A percentile compares a stretch with the other conserved stretches of the same genome.
Evolutionary conservation across 1,140 invertebrate genomes (phyloP).

Genomic region (Frieseomelitta varia): DNA sequence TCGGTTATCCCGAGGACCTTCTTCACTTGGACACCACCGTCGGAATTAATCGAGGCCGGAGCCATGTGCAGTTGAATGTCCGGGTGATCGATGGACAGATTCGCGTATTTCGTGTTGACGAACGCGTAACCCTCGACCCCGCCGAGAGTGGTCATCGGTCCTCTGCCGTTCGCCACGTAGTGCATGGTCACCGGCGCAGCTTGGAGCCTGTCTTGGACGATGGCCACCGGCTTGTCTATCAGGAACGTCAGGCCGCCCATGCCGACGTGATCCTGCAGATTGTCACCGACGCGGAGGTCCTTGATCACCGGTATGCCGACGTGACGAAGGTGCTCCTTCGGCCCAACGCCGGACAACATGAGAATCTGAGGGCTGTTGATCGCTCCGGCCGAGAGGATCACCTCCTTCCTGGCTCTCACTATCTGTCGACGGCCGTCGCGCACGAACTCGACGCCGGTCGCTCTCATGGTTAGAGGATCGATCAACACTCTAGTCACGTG

Average conservation of each 20-base stretch:
- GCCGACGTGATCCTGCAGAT: constrained; percentile 92
- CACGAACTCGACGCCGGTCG: constrained; percentile 89
- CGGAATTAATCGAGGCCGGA: constrained; percentile 91
- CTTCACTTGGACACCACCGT: constrained; percentile 87
- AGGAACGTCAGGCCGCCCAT: constrained; percentile 91
- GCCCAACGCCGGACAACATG: constrained; percentile 94
- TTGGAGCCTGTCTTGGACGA: constrained; percentile 88
- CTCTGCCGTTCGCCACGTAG: constrained; percentile 88
- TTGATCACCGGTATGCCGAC: constrained; percentile 88
- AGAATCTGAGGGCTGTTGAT: constrained; percentile 92
- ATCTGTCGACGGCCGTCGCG: constrained; percentile 86
- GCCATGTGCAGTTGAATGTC: constrained; percentile 95
- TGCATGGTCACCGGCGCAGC: constrained; percentile 90
- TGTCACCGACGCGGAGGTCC: constrained; percentile 90
- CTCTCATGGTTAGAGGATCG: constrained; percentile 87
- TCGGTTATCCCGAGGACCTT: constrained; percentile 93
- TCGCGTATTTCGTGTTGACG: constrained; percentile 91
- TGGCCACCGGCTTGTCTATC: constrained; percentile 88
- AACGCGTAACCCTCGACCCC: constrained; percentile 93
- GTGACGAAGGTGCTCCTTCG: constrained; percentile 87
- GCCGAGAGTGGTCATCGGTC: constrained; percentile 92
- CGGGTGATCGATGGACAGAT: constrained; percentile 87
- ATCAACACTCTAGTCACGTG: constrained; percentile 89
- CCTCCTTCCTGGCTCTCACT: constrained; percentile 88
- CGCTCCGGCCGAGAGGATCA: constrained; percentile 90